Evolutionary conservation across 1,140 invertebrate species (phyloP), one percentile per base, ranked within the genome.

Genomic region (Wiebesia pumilae): DNA sequence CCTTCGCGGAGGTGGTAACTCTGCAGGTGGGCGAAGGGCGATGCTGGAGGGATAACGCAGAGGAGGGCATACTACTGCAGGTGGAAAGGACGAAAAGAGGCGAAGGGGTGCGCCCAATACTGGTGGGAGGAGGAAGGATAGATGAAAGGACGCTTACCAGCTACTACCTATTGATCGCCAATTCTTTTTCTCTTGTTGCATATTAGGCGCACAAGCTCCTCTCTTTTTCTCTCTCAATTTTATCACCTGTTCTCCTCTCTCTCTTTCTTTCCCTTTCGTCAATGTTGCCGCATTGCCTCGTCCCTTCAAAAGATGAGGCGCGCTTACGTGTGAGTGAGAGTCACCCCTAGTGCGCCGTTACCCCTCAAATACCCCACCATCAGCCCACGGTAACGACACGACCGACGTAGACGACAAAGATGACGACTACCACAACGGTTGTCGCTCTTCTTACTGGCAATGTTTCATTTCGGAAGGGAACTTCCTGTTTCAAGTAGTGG

Each of bases 141-240:
- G 92, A 93, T 93, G 92, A 93, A 93, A 94, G 93, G 91, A 93
- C 92, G 93, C 92, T 94, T 93, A 93, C 93, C 92, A 93, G 92
- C 93, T 93, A 94, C 93, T 94, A 93, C 93, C 93, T 93, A 93
- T 93, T 94, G 93, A 94, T 94, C 93, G 93, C 91, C 92, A 91
- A 93, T 94, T 94, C 93, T 93, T 94, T 93, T 93, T 94, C 93
- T 93, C 93, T 92, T 93, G 93, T 93, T 94, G 92, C 93, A 94
- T 94, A 94, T 94, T 93, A 94, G 93, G 92, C 91, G 92, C 91
- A 90, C 91, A 92, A 91, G 89, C 86, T 88, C 80, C 81, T 83
- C 67, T 43, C 71, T 83, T 78, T 69, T 82, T 73, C 65, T 73
- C 82, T 88, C 58, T 81, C 83, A 67, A 21, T 81, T 81, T 69